Conservation (phyloP, 2,113 vertebrate genomes). For the Thalassarche chlororhynchos region DNA sequence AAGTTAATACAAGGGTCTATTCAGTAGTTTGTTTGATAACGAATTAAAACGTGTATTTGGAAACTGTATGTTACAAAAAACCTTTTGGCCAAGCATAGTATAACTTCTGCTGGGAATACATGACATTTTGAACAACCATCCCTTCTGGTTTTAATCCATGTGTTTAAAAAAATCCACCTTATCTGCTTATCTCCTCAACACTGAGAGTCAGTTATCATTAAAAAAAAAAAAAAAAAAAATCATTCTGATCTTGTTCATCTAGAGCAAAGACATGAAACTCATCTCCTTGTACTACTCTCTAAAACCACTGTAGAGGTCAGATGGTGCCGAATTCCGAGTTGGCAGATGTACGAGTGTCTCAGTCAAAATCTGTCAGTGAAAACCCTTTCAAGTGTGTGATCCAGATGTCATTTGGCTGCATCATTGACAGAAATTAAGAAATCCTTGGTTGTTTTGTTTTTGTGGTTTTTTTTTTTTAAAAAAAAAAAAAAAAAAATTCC, state of each 20-base stretch:
- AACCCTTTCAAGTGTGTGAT: not conserved
- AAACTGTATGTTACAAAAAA: not conserved
- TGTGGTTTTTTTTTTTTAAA: not conserved
- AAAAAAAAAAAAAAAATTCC: not conserved
- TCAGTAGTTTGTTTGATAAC: not conserved
- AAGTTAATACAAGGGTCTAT: not conserved
- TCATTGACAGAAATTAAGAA: not conserved
- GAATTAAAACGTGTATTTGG: not conserved
- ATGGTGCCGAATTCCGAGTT: not conserved
- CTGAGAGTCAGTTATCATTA: not conserved
- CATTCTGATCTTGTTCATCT: not conserved
- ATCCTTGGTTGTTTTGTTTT: not conserved
- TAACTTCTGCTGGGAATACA: not conserved
- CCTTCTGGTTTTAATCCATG: not conserved
- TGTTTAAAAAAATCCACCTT: not conserved
- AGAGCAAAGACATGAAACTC: not conserved
- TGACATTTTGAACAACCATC: not conserved
- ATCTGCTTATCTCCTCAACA: not conserved
- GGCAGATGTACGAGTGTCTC: not conserved
- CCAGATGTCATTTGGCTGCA: not conserved
- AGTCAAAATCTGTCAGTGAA: not conserved
- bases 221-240: not conserved
- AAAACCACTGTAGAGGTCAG: not conserved
- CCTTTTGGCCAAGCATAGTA: not conserved
- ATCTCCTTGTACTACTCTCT: not conserved